Evolutionary conservation across 2,888 invertebrate species (phyloP).

Genomic region (Tricholauxania praeusta): DNA sequence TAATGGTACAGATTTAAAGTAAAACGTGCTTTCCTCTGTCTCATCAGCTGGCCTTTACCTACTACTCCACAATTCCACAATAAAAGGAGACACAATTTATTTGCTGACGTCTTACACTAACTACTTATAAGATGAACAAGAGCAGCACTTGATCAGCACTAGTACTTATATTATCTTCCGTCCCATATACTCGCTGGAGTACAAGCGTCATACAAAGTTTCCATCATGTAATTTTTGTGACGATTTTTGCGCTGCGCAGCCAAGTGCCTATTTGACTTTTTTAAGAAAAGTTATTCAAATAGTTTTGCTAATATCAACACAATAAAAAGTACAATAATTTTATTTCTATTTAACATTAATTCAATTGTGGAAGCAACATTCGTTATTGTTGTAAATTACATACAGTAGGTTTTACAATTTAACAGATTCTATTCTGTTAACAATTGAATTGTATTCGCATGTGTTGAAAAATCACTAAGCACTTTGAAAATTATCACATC

Average conservation of each 20-base stretch:
- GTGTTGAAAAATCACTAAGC: neutral
- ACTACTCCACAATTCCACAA: neutral
- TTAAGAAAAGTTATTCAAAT: neutral
- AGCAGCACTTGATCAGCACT: too few relatives aligned
- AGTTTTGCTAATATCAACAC: constrained; percentile 18
- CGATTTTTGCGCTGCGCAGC: too few relatives aligned
- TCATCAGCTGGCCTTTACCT: neutral
- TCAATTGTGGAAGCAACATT: neutral
- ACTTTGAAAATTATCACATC: neutral
- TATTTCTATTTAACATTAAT: constrained; percentile 8
- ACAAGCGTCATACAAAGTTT: too few relatives aligned
- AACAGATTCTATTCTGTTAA: neutral
- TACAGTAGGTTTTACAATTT: neutral
- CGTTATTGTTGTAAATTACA: constrained; percentile 4
- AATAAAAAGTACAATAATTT: neutral
- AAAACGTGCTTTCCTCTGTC: neutral
- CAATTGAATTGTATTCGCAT: neutral
- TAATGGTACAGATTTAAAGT: too few relatives aligned
- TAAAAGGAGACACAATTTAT: too few relatives aligned
- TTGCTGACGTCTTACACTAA: too few relatives aligned
- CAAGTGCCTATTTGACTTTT: too few relatives aligned
- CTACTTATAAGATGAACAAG: too few relatives aligned
- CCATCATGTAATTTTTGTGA: too few relatives aligned
- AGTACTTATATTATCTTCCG: too few relatives aligned
- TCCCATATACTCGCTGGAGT: too few relatives aligned